These are phyloP conservation scores for Muscicapa adusta DNA, from an alignment of 2,113 vertebrate genomes.

Conservation along the genomic window DNA sequence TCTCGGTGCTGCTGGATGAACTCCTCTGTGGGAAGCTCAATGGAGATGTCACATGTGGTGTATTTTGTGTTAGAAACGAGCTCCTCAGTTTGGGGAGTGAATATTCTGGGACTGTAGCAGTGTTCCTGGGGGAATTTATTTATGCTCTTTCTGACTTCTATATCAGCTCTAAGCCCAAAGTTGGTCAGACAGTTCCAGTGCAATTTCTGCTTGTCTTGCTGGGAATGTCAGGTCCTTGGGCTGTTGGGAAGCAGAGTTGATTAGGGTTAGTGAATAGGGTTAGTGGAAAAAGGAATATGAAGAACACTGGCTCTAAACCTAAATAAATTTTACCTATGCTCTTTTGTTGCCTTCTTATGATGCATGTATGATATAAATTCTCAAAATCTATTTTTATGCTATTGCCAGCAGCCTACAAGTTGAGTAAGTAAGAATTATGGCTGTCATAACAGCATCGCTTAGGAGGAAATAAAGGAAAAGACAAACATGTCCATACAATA, in stretches of 20 bases:
- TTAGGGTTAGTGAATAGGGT: background rate
- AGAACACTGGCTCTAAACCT: slow-evolving; percentile 1
- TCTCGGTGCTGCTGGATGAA: background rate
- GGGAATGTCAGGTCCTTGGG: background rate
- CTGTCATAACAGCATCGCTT: slow-evolving; percentile 71
- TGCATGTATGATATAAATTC: slow-evolving; percentile 76
- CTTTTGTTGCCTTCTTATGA: slow-evolving; percentile 62
- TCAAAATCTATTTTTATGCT: slow-evolving; percentile 76
- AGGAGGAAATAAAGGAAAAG: slow-evolving; percentile 65
- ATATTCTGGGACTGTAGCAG: background rate
- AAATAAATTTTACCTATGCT: slow-evolving; percentile 68
- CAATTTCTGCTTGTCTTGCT: background rate
- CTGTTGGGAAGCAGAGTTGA: background rate
- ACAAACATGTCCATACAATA: slow-evolving; percentile 65
- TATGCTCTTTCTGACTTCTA: background rate
- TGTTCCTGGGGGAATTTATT: background rate
- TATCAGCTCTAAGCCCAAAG: background rate
- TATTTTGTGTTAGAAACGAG: background rate
- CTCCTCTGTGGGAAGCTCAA: background rate
- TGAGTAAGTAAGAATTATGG: slow-evolving; percentile 75
- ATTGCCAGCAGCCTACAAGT: slow-evolving; percentile 72
- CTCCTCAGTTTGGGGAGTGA: background rate
- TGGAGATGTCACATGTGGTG: background rate
- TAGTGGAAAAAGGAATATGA: slow-evolving; percentile 40
- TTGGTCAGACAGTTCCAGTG: background rate